Base-by-base conservation (phyloP, 35 echinoderm and acorn worm species). In the Lytechinus pictus region DNA sequence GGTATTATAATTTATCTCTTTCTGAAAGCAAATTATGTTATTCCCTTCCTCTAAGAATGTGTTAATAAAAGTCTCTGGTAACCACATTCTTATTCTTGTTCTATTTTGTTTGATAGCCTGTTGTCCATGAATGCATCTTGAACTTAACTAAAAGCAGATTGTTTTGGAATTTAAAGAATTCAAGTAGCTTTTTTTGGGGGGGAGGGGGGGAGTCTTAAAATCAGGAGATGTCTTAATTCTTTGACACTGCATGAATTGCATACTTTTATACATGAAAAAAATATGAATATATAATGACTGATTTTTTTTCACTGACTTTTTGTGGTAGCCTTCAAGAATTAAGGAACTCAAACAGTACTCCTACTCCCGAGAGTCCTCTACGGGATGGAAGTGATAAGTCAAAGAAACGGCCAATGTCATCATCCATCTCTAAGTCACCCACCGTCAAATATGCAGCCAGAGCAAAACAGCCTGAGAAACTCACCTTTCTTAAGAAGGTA, bases 371-470 rank as follows among this genome's bases (percentile, higher is more conserved):
- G 7, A 98, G 96, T 89, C 96, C 97, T 4, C 95, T 97, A 13
- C 97, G 95, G 57, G 97, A 98, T 91, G 86, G 86, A 4, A 96
- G 95, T 91, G 97, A 98, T 9, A 86, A 94, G 7, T 92, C 95
- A 0, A 95, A 94, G 52, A 98, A 96, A 86, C 94, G 95, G 92
- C 90, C 95, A 6, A 94, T 96, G 27, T 96, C 97, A 13, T 95
- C 96, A 9, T 91, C 94, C 14, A 97, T 99, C 52, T 95, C 98
- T 3, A 99, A 99, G 87, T 95, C 94, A 58, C 98, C 98, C 56
- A 97, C 97, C 3, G 96, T 99, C 56, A 99, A 99, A 87, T 99
- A 99, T 90, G 97, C 98, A 89, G 97, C 98, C 66, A 96, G 98
- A 61, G 98, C 97, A 14, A 99, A 99, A 89, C 98, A 99, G 56